Evolutionary conservation across 2,797 vertebrate genomes (phyloP).

Genomic region (Coilia nasus): DNA sequence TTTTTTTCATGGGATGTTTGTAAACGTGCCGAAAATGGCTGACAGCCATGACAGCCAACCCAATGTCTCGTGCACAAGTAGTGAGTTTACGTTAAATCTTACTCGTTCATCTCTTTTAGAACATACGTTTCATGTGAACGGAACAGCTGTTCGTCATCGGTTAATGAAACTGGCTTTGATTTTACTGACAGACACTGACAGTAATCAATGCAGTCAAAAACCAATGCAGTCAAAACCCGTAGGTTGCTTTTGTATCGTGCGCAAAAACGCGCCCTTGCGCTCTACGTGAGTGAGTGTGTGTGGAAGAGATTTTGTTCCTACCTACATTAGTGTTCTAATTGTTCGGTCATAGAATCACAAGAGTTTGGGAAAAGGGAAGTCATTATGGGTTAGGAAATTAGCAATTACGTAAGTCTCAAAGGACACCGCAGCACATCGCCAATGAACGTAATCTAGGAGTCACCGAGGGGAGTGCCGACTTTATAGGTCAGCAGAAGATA

Average conservation of each 20-base stretch:
- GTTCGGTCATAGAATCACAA: neutral
- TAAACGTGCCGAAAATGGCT: too few relatives aligned
- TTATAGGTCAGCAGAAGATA: neutral
- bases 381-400: conserved; percentile 37
- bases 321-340: neutral
- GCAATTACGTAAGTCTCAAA: conserved; percentile 36
- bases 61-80: too few relatives aligned
- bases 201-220: neutral
- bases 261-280: neutral
- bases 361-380: conserved; percentile 35
- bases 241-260: neutral
- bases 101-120: neutral
- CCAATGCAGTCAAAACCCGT: neutral
- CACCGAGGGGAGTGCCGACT: neutral
- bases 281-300: neutral
- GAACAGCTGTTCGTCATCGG: neutral
- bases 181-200: neutral
- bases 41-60: too few relatives aligned
- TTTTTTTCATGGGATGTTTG: too few relatives aligned
- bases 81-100: neutral
- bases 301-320: neutral
- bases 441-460: conserved; percentile 1
- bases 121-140: neutral
- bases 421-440: neutral
- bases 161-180: neutral